Base-by-base conservation (phyloP, 2,888 invertebrate species). In the Drosophila lutescens region DNA sequence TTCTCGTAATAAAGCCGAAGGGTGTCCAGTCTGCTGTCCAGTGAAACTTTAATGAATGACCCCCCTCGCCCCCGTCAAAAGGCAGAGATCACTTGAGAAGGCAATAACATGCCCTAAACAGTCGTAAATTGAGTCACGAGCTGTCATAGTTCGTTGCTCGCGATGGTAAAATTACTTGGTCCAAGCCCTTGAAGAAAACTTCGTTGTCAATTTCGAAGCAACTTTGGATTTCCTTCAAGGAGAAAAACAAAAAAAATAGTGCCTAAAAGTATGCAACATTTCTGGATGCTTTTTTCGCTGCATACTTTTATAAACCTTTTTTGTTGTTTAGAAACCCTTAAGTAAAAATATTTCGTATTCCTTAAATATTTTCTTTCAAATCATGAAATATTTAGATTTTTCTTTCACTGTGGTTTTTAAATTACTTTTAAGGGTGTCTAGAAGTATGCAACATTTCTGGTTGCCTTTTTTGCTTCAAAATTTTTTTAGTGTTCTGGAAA, bases 11-110 rank as follows among this genome's bases (percentile, higher is more conserved):
- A 60, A 71, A 47, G 17, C 49, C 51, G 47, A 17, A 23, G 43
- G 40, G 40, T 26, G 26, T 26, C 6, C 26, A 26, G 30, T 30
- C 1, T 1, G 8, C 30, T n/a, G 38, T 12, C 38, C 32, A 67
- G 43, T 67, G 38, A 47, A 66, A 66, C 68, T 55, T 67, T 47
- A 67, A 66, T 67, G 68, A 66, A 68, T 47, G 44, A 54, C 44
- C 32, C 4, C 32, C 44, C 32, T n/a, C n/a, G n/a, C n/a, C 4
- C 26, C 38, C 66, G 38, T 67, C 66, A 55, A 66, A 26, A 23
- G 46, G 32, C 46, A 47, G 26, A 47, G 40, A 55, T 66, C 66
- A 66, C 54, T 55, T 41, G 23, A 20, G 38, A n/a, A 34, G 65
- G 38, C 43, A 53, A 53, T 46, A 65, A 54, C 46, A 40, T 54